Conservation (phyloP, 2,797 vertebrate genomes). For the Channallabes apus region DNA sequence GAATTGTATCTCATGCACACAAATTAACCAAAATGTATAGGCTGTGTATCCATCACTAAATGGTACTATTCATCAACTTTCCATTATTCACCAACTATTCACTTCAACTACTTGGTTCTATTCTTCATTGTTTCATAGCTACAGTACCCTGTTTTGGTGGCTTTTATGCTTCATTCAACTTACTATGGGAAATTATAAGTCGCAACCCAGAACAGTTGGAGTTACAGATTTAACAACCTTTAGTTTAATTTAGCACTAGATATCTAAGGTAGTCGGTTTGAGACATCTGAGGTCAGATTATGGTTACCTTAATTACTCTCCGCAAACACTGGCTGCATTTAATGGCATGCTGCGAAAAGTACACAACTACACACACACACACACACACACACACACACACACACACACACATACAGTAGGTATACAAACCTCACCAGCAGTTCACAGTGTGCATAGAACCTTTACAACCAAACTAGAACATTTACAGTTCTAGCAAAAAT, state of each 20-base stretch:
- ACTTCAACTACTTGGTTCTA: too few relatives aligned
- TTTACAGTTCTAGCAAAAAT: neutral
- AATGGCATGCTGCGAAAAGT: constrained; percentile 11
- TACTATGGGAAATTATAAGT: too few relatives aligned
- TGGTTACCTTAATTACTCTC: constrained; percentile 25
- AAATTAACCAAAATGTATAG: too few relatives aligned
- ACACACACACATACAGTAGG: too few relatives aligned
- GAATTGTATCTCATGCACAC: too few relatives aligned
- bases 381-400: too few relatives aligned
- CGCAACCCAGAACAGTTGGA: too few relatives aligned
- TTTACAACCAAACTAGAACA: neutral
- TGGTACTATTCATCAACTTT: too few relatives aligned
- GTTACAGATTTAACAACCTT: neutral
- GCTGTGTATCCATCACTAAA: too few relatives aligned
- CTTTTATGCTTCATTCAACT: neutral
- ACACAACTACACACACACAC: constrained; percentile 42
- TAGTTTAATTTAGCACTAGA: neutral
- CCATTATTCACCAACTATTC: too few relatives aligned
- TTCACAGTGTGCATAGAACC: constrained; percentile 51
- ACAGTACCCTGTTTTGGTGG: neutral
- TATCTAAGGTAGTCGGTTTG: neutral
- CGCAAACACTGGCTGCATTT: constrained; percentile 25
- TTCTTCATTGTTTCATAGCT: too few relatives aligned
- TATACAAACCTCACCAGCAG: constrained; percentile 12
- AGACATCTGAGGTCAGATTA: neutral